These are phyloP conservation scores for Deladenus siricidicola DNA, from an alignment of 2,888 invertebrate genomes.

Conservation along the genomic window DNA sequence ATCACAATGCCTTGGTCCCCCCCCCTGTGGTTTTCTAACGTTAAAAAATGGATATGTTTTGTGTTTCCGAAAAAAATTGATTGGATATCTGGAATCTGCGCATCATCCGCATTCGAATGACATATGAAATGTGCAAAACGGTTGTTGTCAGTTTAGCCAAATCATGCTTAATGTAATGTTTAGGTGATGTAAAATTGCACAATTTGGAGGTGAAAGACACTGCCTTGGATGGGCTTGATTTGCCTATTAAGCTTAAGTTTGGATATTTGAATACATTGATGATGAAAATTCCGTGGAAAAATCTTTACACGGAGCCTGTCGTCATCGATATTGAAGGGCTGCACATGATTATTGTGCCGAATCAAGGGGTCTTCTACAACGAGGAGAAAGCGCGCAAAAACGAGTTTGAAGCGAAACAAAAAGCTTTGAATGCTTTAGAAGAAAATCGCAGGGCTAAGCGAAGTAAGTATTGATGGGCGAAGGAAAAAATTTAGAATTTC, in stretches of 20 bases:
- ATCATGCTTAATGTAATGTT: too few species aligned
- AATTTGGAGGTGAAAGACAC: slow-evolving; percentile 80
- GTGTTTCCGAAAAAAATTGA: too few species aligned
- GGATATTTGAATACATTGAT: slow-evolving; percentile 44
- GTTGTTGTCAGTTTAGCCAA: too few species aligned
- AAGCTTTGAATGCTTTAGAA: slow-evolving; percentile 44
- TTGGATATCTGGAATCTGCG: too few species aligned
- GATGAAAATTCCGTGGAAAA: slow-evolving; percentile 91
- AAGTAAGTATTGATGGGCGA: too few species aligned
- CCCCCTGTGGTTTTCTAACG: too few species aligned
- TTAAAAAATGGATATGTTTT: too few species aligned
- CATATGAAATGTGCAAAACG: too few species aligned
- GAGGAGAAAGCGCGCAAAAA: slow-evolving; percentile 49
- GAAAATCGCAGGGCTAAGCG: slow-evolving; percentile 43
- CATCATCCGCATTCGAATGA: too few species aligned
- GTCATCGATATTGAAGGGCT: slow-evolving; percentile 73
- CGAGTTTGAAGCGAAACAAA: slow-evolving; percentile 46
- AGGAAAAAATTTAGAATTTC: too few species aligned
- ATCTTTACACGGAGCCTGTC: slow-evolving; percentile 87
- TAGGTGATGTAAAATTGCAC: slow-evolving; percentile 73
- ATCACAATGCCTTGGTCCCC: too few species aligned
- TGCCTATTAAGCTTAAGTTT: slow-evolving; percentile 78
- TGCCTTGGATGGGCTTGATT: slow-evolving; percentile 80
- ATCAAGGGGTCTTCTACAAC: slow-evolving; percentile 51
- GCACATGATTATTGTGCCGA: slow-evolving; percentile 64